Conservation (phyloP, 2,113 vertebrate genomes). For the Sinocyclocheilus rhinocerous region DNA sequence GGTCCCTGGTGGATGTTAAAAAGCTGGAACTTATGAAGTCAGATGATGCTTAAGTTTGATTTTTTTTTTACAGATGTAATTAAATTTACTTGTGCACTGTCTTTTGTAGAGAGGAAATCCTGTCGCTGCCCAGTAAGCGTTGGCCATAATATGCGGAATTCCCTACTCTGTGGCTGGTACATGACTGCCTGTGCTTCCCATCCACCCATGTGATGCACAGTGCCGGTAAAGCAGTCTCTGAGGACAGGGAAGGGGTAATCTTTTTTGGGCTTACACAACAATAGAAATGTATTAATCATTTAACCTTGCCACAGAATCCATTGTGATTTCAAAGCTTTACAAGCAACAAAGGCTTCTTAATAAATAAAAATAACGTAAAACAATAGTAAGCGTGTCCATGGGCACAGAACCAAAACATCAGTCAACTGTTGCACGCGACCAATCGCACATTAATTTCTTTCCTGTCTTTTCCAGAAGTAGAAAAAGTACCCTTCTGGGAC, state of each 20-base stretch:
- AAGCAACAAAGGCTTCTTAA: constrained; percentile 32
- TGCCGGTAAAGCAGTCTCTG: constrained; percentile 48
- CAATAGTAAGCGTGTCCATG: constrained; percentile 45
- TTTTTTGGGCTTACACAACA: constrained; percentile 64
- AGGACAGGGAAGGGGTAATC: constrained; percentile 25
- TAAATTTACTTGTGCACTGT: constrained; percentile 39
- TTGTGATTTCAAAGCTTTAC: constrained; percentile 44
- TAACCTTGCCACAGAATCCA: constrained; percentile 51
- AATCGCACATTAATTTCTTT: constrained; percentile 18
- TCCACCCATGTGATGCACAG: constrained; percentile 58
- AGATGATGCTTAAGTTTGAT: neutral
- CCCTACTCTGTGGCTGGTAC: constrained; percentile 73
- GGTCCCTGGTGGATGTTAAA: neutral
- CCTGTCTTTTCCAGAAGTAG: constrained; percentile 33
- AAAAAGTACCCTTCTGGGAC: neutral
- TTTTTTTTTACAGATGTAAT: neutral
- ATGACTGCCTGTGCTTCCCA: constrained; percentile 67
- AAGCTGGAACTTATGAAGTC: neutral
- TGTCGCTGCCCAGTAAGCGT: constrained; percentile 70
- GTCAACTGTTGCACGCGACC: constrained; percentile 7
- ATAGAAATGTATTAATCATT: constrained; percentile 47
- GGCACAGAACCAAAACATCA: constrained; percentile 45
- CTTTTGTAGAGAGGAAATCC: constrained; percentile 74
- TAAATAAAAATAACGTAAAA: constrained; percentile 53
- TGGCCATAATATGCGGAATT: constrained; percentile 83